Base-by-base conservation (phyloP, 2,888 invertebrate genomes). In the Aphodius granarius region DNA sequence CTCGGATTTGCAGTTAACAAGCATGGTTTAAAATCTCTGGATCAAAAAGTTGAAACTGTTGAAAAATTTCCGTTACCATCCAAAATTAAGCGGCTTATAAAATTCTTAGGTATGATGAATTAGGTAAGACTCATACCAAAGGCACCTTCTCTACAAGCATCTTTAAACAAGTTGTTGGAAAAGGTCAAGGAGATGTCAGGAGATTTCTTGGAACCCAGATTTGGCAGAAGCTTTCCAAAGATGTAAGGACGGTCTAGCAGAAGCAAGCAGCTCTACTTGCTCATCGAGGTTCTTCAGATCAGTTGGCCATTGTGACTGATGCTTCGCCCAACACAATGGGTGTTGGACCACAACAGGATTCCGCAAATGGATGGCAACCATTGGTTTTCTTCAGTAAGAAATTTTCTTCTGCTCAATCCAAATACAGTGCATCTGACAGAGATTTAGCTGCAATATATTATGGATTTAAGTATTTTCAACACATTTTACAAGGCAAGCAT, bases 351-450 rank as follows among this genome's bases (percentile, higher is more conserved):
- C 64, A 73, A n/a, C 73, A 73, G 3, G 16, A 22, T 20, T 18
- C 13, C 15, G 16, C 9, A 15, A 19, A 73, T 18, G 20, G 16
- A 5, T 73, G 68, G 73, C 64, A 73, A 66, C 74, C 72, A 1
- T 22, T 74, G n/a, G 74, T 20, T n/a, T 74, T 72, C n/a, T 20
- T 62, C 18, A 63, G 72, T 5, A 74, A 20, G 63, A 73, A 23
- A 21, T 43, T 74, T 5, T 68, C 75, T 6, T 73, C 76, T 16
- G 66, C 75, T 2, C 74, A 81, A 66, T 68, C 71, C 9, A 85
- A 84, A 9, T 87, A 86, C 71, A 84, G 85, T n/a, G 83, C 83
- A 20, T 87, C 86, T 76, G 86, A 88, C 73, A 62, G 86, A 2
- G 86, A 87, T 78, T 81, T 88, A 0, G 78, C 86, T 2, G 86